Evolutionary conservation across 2,113 vertebrate genomes (phyloP), one percentile per base, ranked within the genome.

Genomic region (Galbula dea): DNA sequence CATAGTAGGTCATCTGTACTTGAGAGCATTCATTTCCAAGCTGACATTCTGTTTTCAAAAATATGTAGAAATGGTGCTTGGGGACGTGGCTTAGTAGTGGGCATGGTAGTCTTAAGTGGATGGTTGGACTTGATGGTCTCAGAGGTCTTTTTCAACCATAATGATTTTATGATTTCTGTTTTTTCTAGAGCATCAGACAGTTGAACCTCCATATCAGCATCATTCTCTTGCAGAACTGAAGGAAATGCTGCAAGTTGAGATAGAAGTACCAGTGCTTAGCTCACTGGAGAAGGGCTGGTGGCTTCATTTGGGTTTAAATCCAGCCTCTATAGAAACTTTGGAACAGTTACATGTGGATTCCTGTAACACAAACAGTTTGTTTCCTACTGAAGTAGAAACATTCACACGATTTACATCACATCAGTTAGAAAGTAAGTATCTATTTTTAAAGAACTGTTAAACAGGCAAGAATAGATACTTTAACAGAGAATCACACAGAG

Each of bases 391-490:
- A 90, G 48, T 75, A 48, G 97, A 98, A 88, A 72, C 48, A 46
- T 95, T 97, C 79, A 93, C 91, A 29, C 77, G 23, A 87, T 84
- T 91, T 67, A 48, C 92, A 65, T n/a, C 49, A 0, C 13, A 73
- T 90, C 91, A 97, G 13, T 51, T 97, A 68, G 91, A 97, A 72
- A 48, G 98, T 98, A 96, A 97, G 98, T 97, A 76, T n/a, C 26
- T 78, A 76, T 48, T 80, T 66, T 63, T 22, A 72, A 49, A 45
- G 14, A 66, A 62, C 4, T 23, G 3, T 23, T 59, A 6, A 29
- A 58, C 86, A 69, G 15, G 7, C 30, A 86, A 65, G 37, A 13
- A 51, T 54, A n/a, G 2, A 1, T 82, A 7, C 14, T 45, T 83
- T 36, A 68, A 58, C 10, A 89, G 81, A 39, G 36, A 54, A 27